Evolutionary conservation across 1,140 invertebrate genomes (phyloP).

Genomic region (Bombus balteatus): DNA sequence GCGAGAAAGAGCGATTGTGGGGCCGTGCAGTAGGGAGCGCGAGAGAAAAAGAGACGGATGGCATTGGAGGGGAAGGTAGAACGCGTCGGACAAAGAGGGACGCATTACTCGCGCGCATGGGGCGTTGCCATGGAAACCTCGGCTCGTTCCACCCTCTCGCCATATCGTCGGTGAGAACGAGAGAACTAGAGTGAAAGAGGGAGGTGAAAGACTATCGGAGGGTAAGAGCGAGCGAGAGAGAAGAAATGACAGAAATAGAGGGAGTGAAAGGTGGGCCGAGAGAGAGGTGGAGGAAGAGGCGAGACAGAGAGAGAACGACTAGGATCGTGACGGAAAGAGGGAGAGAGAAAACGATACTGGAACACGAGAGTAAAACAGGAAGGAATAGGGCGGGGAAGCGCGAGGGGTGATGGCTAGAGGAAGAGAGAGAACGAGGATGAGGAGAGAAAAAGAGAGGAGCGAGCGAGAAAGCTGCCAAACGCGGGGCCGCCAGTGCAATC

Average conservation of each 20-base stretch:
- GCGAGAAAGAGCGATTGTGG: conserved; percentile 11
- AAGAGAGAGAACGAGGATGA: conserved; percentile 36
- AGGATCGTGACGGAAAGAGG: conserved; percentile 43
- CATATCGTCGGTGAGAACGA: conserved; percentile 55
- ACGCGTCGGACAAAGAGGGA: conserved; percentile 67
- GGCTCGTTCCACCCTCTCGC: conserved; percentile 74
- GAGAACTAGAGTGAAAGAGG: conserved; percentile 22
- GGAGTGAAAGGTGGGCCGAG: conserved; percentile 52
- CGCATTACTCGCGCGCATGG: conserved; percentile 78
- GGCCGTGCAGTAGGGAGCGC: conserved; percentile 9
- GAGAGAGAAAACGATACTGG: conserved; percentile 46
- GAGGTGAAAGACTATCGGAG: conserved; percentile 37
- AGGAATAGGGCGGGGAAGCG: conserved; percentile 43
- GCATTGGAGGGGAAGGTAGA: conserved; percentile 48
- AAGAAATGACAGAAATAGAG: conserved; percentile 50
- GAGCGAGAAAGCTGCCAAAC: conserved; percentile 71
- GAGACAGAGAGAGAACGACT: conserved; percentile 37
- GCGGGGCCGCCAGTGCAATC: conserved; percentile 80
- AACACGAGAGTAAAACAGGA: conserved; percentile 54
- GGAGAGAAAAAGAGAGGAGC: conserved; percentile 49
- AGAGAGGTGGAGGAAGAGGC: conserved; percentile 43
- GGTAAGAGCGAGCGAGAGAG: conserved; percentile 55
- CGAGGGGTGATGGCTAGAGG: conserved; percentile 45
- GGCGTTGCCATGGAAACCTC: conserved; percentile 82
- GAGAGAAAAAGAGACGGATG: conserved; percentile 36